phyloP scores from a whole-genome alignment of 2,797 vertebrate species.

The Channallabes apus region DNA sequence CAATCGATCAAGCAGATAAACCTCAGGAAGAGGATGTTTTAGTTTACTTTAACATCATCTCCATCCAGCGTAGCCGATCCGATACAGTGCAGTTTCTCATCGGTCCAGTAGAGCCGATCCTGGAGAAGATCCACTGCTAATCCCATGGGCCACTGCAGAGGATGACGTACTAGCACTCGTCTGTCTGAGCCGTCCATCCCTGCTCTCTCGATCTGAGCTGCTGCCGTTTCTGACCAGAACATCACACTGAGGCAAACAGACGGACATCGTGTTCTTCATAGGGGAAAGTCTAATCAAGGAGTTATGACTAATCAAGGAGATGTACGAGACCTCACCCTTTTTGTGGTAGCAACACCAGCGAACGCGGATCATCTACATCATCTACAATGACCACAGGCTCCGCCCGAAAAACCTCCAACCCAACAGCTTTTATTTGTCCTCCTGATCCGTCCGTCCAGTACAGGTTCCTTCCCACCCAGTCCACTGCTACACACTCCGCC shows the following conservation, averaged over 20 bases:
- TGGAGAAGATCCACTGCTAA: constrained; percentile 80
- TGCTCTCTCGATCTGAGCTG: constrained; percentile 81
- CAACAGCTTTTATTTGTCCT: constrained; percentile 79
- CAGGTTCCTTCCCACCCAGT: constrained; percentile 89
- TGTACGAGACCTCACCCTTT: constrained; percentile 72
- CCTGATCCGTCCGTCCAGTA: constrained; percentile 86
- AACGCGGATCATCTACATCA: constrained; percentile 79
- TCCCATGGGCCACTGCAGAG: constrained; percentile 86
- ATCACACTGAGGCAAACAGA: constrained; percentile 75
- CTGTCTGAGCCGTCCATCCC: constrained; percentile 87
- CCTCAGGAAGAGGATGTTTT: background rate
- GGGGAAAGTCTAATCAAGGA: no score
- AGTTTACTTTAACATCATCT: constrained; percentile 72
- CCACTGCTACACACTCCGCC: constrained; percentile 84
- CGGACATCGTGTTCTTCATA: background rate
- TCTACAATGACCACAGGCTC: constrained; percentile 77
- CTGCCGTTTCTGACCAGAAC: constrained; percentile 89
- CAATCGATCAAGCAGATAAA: background rate
- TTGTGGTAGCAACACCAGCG: constrained; percentile 82
- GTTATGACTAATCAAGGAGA: background rate
- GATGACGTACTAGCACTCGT: constrained; percentile 72
- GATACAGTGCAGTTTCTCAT: constrained; percentile 82
- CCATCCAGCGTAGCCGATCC: constrained; percentile 85
- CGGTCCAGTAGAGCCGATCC: constrained; percentile 87
- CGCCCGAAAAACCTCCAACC: constrained; percentile 64